Conservation (phyloP, 2,797 vertebrate genomes). For the Hypotaenidia okinawae region DNA sequence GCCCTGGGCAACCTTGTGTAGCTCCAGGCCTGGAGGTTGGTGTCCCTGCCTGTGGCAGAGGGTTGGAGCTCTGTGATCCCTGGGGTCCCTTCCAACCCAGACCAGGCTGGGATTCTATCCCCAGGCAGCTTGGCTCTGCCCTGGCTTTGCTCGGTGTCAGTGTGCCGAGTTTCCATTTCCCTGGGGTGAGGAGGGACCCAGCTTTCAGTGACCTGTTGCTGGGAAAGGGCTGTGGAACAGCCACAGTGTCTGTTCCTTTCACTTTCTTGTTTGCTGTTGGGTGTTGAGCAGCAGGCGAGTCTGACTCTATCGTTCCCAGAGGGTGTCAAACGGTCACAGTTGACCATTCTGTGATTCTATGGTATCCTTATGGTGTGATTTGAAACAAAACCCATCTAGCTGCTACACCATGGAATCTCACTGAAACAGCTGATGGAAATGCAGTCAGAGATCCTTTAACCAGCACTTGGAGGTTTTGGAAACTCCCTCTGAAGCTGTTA, state of each 20-base stretch:
- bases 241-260: not conserved
- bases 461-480: not conserved
- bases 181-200: not conserved
- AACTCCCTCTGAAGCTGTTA: not conserved
- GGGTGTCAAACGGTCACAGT: not conserved
- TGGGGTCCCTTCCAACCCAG: too few species aligned
- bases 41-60: too few species aligned
- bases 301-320: not conserved
- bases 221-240: not conserved
- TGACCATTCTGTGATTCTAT: too few species aligned
- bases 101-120: not conserved
- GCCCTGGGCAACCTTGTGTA: too few species aligned
- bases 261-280: not conserved
- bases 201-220: not conserved
- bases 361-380: fast-evolving
- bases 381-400: not conserved
- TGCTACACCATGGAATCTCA: not conserved
- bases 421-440: not conserved
- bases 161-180: not conserved
- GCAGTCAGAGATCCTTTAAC: not conserved
- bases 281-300: not conserved
- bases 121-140: not conserved
- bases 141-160: not conserved
- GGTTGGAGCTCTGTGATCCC: too few species aligned
- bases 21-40: too few species aligned